Evolutionary conservation across 2,888 invertebrate species (phyloP).

Genomic region (Lasius platythorax): DNA sequence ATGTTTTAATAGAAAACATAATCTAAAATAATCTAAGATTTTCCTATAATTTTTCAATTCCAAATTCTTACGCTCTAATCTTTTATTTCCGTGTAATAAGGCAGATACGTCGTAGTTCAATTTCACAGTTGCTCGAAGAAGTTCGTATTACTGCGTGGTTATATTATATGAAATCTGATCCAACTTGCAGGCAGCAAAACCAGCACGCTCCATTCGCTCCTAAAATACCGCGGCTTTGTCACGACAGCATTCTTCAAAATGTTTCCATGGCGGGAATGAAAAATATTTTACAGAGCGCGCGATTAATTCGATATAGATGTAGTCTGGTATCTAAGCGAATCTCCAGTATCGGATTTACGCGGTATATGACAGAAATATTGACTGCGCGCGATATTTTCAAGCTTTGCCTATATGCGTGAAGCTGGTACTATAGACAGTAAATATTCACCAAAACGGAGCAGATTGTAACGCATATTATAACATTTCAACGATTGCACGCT

Average conservation of each 20-base stretch:
- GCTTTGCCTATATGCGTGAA: background rate
- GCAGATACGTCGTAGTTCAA: constrained; percentile 26
- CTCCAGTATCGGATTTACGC: constrained; percentile 17
- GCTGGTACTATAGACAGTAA: background rate
- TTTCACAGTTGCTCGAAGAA: constrained; percentile 38
- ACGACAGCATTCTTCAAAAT: constrained; percentile 43
- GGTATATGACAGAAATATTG: constrained; percentile 28
- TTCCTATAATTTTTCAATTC: background rate
- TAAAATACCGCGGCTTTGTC: constrained; percentile 50
- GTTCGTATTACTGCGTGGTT: constrained; percentile 39
- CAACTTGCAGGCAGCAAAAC: constrained; percentile 29
- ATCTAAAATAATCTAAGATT: background rate
- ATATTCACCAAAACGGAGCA: background rate
- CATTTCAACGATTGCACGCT: background rate
- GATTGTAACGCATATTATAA: background rate
- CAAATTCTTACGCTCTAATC: background rate
- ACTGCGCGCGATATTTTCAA: constrained; percentile 31
- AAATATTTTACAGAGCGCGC: constrained; percentile 31
- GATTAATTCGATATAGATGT: constrained; percentile 31
- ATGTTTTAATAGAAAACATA: background rate
- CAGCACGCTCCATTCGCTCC: constrained; percentile 47
- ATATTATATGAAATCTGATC: constrained; percentile 42
- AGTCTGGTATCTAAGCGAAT: background rate
- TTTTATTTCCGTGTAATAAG: constrained; percentile 13
- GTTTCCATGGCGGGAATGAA: constrained; percentile 18